phyloP scores from a whole-genome alignment of 2,113 vertebrate genomes.

The Chinchilla lanigera region DNA sequence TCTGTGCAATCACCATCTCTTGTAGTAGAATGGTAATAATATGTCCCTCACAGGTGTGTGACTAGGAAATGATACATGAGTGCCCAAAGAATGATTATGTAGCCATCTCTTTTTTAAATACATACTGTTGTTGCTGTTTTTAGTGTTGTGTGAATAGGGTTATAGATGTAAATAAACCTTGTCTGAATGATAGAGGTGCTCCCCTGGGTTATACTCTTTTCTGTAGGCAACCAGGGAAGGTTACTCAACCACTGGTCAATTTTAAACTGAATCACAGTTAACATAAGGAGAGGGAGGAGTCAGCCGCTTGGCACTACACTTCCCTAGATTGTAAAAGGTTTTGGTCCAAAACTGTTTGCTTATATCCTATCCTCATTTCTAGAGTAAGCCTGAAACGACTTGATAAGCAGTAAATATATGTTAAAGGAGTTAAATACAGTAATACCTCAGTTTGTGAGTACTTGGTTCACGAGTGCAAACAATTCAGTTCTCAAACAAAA shows the following conservation, averaged over 20 bases:
- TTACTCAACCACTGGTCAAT: neutral
- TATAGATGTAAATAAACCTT: neutral
- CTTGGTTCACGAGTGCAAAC: neutral
- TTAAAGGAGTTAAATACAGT: neutral
- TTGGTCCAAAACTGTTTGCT: neutral
- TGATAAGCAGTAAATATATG: neutral
- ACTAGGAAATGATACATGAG: neutral
- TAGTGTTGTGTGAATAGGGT: neutral
- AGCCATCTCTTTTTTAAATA: neutral
- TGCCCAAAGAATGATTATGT: neutral
- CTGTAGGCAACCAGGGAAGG: neutral
- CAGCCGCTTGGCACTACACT: neutral
- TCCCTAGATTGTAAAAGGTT: neutral
- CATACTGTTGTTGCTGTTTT: neutral
- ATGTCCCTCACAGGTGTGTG: neutral
- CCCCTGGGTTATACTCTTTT: rapidly evolving
- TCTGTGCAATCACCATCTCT: neutral
- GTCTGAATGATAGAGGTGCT: neutral
- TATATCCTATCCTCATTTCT: neutral
- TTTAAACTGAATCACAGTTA: neutral
- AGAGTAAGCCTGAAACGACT: neutral
- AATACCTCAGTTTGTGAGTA: neutral
- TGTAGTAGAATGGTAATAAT: neutral
- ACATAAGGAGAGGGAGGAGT: neutral
- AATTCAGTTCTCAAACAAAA: neutral